Conservation (phyloP, 2,888 invertebrate species). For the Embidobia sp. region DNA sequence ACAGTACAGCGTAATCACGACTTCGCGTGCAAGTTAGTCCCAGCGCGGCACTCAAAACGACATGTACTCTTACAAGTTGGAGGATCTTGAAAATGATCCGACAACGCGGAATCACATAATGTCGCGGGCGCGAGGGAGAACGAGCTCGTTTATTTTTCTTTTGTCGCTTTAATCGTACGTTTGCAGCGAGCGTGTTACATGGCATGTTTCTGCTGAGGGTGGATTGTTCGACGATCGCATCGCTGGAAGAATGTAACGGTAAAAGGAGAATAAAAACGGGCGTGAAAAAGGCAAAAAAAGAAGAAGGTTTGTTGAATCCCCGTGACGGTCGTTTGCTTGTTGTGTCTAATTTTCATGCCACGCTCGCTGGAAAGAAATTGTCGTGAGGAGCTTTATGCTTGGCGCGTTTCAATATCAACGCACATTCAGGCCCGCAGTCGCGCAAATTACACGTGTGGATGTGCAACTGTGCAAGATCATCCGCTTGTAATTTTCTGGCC, state of each 20-base stretch:
- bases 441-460: constrained; percentile 25
- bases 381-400: constrained; percentile 37
- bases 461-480: constrained; percentile 34
- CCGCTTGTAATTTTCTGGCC: constrained; percentile 31
- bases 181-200: constrained; percentile 48
- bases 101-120: constrained; percentile 40
- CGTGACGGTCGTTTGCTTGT: constrained; percentile 63
- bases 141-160: constrained; percentile 47
- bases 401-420: constrained; percentile 36
- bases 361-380: constrained; percentile 57
- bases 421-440: not conserved
- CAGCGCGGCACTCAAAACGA: not conserved
- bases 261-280: constrained; percentile 34
- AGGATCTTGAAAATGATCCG: constrained; percentile 18
- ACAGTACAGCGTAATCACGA: not conserved
- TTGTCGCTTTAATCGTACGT: constrained; percentile 56
- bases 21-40: not conserved
- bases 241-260: constrained; percentile 37
- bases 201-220: constrained; percentile 35
- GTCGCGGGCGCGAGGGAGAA: constrained; percentile 15
- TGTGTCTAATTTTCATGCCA: constrained; percentile 66
- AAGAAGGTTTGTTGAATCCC: constrained; percentile 38
- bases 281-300: constrained; percentile 13
- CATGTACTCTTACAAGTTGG: not conserved
- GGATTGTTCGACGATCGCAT: constrained; percentile 43